Base-by-base conservation (phyloP, 2,113 vertebrate genomes). In the Orycteropus afer region DNA sequence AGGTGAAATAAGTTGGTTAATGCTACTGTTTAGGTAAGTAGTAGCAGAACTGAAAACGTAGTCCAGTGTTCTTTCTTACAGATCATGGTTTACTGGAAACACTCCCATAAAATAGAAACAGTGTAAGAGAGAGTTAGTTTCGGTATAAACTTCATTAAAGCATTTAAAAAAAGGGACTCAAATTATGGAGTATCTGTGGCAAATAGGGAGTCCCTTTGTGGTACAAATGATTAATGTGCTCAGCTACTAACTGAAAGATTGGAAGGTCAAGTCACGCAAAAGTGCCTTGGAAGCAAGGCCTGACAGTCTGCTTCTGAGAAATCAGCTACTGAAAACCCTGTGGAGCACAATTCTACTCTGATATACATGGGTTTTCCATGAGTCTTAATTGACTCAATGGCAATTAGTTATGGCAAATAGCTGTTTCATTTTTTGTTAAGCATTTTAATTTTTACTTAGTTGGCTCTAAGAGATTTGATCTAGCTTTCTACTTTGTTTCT, bases 161-260 rank as follows among this genome's bases (percentile, higher is more conserved):
- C 37, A 42, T 89, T 86, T 81, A 90, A 90, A 78, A 29, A 37
- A 94, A 45, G 47, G 77, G 27, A 93, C 8, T 89, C 25, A 77
- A 45, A 86, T 73, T 96, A 77, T 63, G 40, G 5, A 61, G 13
- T 47, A 34, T 71, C 20, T 32, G 12, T 92, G 69, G n/a, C 37
- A 92, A 80, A 94, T 67, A 67, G 29, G 25, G 20, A 27, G 6
- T 55, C 14, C 8, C 17, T n/a, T n/a, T n/a, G n/a, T n/a, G n/a
- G n/a, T n/a, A n/a, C n/a, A n/a, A n/a, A n/a, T n/a, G n/a, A n/a
- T n/a, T n/a, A n/a, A n/a, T n/a, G n/a, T n/a, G n/a, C n/a, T n/a
- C n/a, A n/a, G n/a, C n/a, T n/a, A n/a, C n/a, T 25, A 59, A 23
- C 23, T 9, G 25, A 59, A 59, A 59, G 57, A 7, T 23, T 59